Percentiles rank a stretch among this genome's conserved stretches.
Conservation (phyloP, 2,888 invertebrate genomes). For the Philaethria dido region DNA sequence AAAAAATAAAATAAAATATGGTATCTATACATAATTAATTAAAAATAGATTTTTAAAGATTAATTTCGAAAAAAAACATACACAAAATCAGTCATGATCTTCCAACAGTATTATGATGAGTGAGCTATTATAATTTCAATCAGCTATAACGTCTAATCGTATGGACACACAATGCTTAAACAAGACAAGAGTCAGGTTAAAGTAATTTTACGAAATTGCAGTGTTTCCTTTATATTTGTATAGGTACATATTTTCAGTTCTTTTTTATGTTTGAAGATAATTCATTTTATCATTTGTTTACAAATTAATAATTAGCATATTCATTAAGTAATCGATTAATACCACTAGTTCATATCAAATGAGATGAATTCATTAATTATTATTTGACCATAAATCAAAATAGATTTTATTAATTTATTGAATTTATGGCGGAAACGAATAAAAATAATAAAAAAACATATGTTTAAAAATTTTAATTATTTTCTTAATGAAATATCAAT, state of each 20-base stretch:
- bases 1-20: too few species aligned
- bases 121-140: slow-evolving; percentile 14
- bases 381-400: background rate
- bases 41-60: background rate
- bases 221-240: background rate
- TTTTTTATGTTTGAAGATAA: background rate
- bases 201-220: slow-evolving; percentile 2
- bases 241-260: too few species aligned
- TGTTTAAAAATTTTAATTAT: too few species aligned
- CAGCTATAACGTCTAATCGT: slow-evolving; percentile 4
- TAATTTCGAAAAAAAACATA: background rate
- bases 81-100: background rate
- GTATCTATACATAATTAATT: too few species aligned
- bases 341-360: background rate
- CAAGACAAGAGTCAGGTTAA: slow-evolving; percentile 2
- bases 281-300: background rate
- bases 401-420: too few species aligned
- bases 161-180: background rate
- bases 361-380: background rate
- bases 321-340: background rate
- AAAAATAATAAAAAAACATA: too few species aligned
- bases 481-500: too few species aligned
- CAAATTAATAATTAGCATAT: background rate
- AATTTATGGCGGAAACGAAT: too few species aligned
- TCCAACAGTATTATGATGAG: background rate